Evolutionary conservation across 2,888 invertebrate species (phyloP), one percentile per base, ranked within the genome.

Genomic region (Megalurothrips usitatus): DNA sequence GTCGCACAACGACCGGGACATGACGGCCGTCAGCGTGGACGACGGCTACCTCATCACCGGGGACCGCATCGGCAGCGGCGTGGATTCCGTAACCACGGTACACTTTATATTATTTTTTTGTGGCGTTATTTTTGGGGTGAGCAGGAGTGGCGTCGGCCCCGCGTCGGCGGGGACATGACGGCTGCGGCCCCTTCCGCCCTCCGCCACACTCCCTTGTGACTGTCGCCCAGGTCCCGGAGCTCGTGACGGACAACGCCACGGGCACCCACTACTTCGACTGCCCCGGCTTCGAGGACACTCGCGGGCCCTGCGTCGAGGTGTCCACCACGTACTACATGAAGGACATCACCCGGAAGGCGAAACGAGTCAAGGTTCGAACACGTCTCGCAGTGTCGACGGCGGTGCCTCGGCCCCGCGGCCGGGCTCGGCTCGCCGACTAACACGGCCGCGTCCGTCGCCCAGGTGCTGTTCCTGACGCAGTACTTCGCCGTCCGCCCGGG

Each of bases 271-370:
- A 82, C 52, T 82, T 81, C 80, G 83, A 84, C 81, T 83, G 82
- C 26, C 83, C 84, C 14, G 83, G 83, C 6, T 84, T 84, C 52
- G 81, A 81, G 63, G 82, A 83, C 43, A 82, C 83, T 17, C 80
- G 85, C 80, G 82, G 80, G 9, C 85, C 84, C 9, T 83, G 84
- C 47, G 84, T 86, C 52, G 84, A 84, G 68, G 84, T 85, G 75
- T 85, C 84, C 1, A 80, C 84, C 4, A 85, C 85, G 79, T 86
- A 85, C 82, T 83, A 84, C 28, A 85, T 85, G 84, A 86, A 86
- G 81, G 84, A 84, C 78, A 85, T 85, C 28, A 84, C 83, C 9
- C 79, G 82, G 11, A 82, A 83, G 58, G 83, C 82, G 0, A 43
- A 83, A 9, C 82, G 84, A 43, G 84, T 86, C 84, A 84, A 84